Conservation (phyloP, 2,797 vertebrate genomes). For the Sebastes taczanowskii region DNA sequence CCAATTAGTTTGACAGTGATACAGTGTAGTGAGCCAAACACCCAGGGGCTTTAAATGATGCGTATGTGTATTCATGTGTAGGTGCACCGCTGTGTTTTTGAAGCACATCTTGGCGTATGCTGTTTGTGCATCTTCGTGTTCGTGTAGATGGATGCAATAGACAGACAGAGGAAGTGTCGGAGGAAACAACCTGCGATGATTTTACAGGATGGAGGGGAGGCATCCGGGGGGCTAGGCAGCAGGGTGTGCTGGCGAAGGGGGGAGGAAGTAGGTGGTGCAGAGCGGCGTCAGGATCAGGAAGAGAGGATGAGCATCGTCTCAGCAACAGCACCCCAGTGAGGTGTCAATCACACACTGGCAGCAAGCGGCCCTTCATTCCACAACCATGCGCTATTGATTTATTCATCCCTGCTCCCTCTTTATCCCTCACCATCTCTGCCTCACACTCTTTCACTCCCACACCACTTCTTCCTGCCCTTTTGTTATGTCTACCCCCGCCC, state of each 20-base stretch:
- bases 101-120: not conserved
- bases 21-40: not conserved
- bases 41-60: not conserved
- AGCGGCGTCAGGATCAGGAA: constrained; percentile 49
- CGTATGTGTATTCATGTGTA: not conserved
- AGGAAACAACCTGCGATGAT: constrained; percentile 15
- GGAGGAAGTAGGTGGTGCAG: constrained; percentile 41
- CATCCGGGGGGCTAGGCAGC: not conserved
- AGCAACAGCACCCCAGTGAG: constrained; percentile 61
- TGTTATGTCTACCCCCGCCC: constrained; percentile 4
- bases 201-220: not conserved
- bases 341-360: constrained; percentile 67
- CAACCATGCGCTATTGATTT: constrained; percentile 66
- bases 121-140: not conserved
- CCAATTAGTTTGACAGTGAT: not conserved
- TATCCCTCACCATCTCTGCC: constrained; percentile 31
- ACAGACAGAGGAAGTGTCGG: not conserved
- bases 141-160: not conserved
- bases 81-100: not conserved
- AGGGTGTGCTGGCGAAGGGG: constrained; percentile 22
- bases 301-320: constrained; percentile 55
- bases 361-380: constrained; percentile 49
- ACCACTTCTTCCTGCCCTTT: constrained; percentile 29
- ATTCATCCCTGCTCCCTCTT: constrained; percentile 57
- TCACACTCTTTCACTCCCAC: constrained; percentile 19